phyloP scores from a whole-genome alignment of 1,140 invertebrate species.

The Druon quercuslanigerum region DNA sequence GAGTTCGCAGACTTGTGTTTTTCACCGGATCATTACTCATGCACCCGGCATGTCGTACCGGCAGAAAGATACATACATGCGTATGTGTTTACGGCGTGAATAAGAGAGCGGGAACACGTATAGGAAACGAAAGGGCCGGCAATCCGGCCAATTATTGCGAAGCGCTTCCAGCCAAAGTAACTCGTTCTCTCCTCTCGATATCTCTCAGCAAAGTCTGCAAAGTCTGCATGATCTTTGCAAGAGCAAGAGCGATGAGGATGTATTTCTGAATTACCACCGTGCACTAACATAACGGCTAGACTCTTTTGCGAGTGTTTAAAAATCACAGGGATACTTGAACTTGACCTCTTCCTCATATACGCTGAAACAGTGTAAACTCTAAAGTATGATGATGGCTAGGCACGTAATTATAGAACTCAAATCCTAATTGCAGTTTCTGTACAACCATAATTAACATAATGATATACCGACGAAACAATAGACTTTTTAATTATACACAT shows the following conservation, averaged over 20 bases:
- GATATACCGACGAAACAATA: neutral
- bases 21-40: constrained; percentile 22
- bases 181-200: constrained; percentile 17
- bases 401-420: neutral
- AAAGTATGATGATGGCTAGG: constrained; percentile 1
- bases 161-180: constrained; percentile 27
- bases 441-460: neutral
- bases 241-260: constrained; percentile 21
- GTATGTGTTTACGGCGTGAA: constrained; percentile 20
- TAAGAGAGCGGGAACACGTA: constrained; percentile 22
- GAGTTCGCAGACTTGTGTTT: constrained; percentile 10
- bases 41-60: neutral
- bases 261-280: constrained; percentile 12
- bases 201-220: neutral
- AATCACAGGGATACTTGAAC: constrained; percentile 1
- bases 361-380: neutral
- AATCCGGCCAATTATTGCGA: constrained; percentile 23
- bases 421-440: neutral
- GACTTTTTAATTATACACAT: neutral
- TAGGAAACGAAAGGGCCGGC: neutral
- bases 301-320: neutral
- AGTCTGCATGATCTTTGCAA: neutral
- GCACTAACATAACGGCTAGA: neutral
- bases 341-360: neutral
- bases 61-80: neutral